phyloP scores from a whole-genome alignment of 2,888 invertebrate genomes.

The Thereva unica region DNA sequence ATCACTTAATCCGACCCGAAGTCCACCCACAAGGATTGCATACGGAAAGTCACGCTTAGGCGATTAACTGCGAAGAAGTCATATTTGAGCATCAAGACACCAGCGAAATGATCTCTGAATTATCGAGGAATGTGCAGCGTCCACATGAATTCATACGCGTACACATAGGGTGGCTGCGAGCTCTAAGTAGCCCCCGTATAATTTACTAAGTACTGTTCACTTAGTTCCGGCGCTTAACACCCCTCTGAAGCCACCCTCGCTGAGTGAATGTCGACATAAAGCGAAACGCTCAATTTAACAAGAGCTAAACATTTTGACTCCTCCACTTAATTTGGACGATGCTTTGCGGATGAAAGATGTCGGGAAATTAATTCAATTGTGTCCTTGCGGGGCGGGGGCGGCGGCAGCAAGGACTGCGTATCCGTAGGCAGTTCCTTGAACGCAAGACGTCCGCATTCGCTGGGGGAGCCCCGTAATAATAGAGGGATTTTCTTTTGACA shows the following conservation, averaged over 20 bases:
- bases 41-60: no score
- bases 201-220: conserved; percentile 35
- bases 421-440: neutral
- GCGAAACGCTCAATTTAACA: conserved; percentile 36
- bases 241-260: conserved; percentile 19
- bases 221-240: conserved; percentile 36
- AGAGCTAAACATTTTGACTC: conserved; percentile 36
- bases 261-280: conserved; percentile 16
- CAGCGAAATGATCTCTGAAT: no score
- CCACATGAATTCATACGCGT: no score
- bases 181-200: conserved; percentile 24
- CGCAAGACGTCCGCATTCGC: conserved; percentile 6
- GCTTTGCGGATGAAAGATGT: conserved; percentile 38
- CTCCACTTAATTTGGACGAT: conserved; percentile 39
- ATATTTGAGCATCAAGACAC: no score
- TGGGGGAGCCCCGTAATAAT: conserved; percentile 32
- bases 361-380: conserved; percentile 41
- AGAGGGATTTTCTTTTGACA: conserved; percentile 42
- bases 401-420: no score
- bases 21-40: no score
- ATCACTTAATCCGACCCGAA: no score
- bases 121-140: no score
- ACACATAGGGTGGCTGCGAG: neutral
- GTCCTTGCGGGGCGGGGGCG: conserved; percentile 12
- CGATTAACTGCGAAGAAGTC: no score